Evolutionary conservation across 2,797 vertebrate species (phyloP).

Genomic region (Manis crassicaudata): DNA sequence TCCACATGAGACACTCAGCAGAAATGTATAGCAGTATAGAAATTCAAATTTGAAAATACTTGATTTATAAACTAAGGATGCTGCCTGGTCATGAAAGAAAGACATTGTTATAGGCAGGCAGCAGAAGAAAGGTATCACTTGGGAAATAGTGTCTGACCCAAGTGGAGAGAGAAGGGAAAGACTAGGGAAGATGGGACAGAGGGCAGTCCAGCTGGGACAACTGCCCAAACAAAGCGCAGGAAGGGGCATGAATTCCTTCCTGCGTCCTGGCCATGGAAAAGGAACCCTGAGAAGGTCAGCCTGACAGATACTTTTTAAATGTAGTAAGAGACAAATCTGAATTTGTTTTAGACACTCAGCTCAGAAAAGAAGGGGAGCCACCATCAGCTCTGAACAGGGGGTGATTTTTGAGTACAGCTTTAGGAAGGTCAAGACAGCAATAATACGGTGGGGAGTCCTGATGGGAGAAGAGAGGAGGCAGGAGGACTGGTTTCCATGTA

Average conservation of each 20-base stretch:
- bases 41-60: neutral
- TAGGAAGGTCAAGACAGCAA: neutral
- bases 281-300: neutral
- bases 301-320: neutral
- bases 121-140: neutral
- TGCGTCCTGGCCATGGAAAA: neutral
- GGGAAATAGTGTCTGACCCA: neutral
- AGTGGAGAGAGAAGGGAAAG: neutral
- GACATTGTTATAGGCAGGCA: neutral
- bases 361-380: neutral
- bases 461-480: neutral
- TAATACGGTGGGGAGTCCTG: too few species aligned
- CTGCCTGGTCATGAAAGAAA: neutral
- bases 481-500: neutral
- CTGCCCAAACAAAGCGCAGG: neutral
- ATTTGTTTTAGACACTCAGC: neutral
- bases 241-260: neutral
- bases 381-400: neutral
- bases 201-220: neutral
- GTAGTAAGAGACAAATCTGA: neutral
- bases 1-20: neutral
- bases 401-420: neutral
- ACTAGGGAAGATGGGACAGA: neutral
- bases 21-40: neutral
- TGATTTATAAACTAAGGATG: constrained; percentile 21